Evolutionary conservation across 2,113 vertebrate species (phyloP).

Genomic region (Corynorhinus townsendii): DNA sequence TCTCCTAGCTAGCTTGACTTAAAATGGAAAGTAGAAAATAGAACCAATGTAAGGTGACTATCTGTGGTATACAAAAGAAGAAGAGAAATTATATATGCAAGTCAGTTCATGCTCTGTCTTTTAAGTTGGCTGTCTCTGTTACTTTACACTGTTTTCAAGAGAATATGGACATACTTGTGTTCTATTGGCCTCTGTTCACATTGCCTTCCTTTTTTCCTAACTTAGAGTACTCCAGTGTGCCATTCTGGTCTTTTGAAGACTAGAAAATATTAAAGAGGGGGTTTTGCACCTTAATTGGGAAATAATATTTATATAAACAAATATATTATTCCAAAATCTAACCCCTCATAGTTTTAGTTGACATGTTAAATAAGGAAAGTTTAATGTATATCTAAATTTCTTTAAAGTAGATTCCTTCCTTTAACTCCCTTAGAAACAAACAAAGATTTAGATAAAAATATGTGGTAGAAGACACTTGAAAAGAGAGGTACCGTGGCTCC

Average conservation of each 20-base stretch:
- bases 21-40: neutral
- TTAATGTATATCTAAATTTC: neutral
- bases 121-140: neutral
- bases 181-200: conserved; percentile 11
- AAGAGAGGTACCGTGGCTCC: neutral
- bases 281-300: neutral
- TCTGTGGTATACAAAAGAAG: neutral
- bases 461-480: neutral
- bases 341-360: neutral
- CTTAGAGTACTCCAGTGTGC: neutral
- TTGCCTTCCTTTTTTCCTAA: conserved; percentile 12
- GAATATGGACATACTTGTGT: neutral
- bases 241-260: neutral
- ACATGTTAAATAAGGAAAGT: neutral
- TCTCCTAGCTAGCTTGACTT: neutral
- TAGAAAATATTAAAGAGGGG: neutral
- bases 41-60: neutral
- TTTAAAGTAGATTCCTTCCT: neutral
- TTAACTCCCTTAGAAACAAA: neutral
- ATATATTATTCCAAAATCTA: neutral
- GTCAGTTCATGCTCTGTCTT: neutral
- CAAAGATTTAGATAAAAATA: neutral
- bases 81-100: neutral
- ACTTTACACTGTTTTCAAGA: neutral
- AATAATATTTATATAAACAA: neutral